Evolutionary conservation across 2,888 invertebrate species (phyloP).

Genomic region (Shargacucullia verbasci): DNA sequence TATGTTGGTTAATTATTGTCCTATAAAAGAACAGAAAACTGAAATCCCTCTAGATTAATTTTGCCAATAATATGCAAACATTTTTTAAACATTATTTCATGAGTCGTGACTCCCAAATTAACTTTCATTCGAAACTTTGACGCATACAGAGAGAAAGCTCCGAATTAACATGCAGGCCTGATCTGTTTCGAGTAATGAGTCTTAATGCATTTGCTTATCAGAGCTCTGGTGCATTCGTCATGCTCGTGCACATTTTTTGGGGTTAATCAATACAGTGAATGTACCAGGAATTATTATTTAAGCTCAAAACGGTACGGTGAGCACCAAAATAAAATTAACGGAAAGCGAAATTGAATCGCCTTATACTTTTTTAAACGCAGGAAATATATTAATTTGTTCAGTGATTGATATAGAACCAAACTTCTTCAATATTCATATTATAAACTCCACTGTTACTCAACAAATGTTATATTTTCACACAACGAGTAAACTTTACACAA

Average conservation of each 20-base stretch:
- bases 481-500: too few relatives aligned
- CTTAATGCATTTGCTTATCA: conserved; percentile 66
- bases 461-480: too few relatives aligned
- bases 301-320: conserved; percentile 26
- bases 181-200: conserved; percentile 58
- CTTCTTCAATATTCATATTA: too few relatives aligned
- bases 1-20: too few relatives aligned
- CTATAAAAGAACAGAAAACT: too few relatives aligned
- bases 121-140: conserved; percentile 28
- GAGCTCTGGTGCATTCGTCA: conserved; percentile 48
- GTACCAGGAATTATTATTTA: conserved; percentile 9
- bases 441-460: too few relatives aligned
- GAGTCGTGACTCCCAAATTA: conserved; percentile 30
- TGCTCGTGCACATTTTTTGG: conserved; percentile 43
- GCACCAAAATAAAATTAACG: too few relatives aligned
- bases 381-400: too few relatives aligned
- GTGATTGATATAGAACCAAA: too few relatives aligned
- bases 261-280: conserved; percentile 20
- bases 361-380: too few relatives aligned
- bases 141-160: conserved; percentile 52
- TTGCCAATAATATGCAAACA: conserved; percentile 22
- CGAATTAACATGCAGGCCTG: conserved; percentile 55
- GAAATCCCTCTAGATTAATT: conserved; percentile 4
- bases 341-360: too few relatives aligned
- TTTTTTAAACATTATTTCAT: conserved; percentile 7